phyloP scores from a whole-genome alignment of 2,888 invertebrate species.

The Hedya salicella region DNA sequence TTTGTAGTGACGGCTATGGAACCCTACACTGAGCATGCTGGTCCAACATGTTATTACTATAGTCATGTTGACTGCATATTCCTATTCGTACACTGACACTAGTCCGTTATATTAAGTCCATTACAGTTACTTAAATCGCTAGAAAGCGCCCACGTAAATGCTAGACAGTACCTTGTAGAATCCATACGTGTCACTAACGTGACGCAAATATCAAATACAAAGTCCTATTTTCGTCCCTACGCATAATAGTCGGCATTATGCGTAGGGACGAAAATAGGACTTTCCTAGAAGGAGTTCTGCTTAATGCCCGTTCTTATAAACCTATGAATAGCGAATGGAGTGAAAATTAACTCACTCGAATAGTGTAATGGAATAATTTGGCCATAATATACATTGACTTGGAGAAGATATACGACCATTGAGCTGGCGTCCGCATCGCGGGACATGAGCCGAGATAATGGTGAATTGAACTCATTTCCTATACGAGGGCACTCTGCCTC shows the following conservation, averaged over 20 bases:
- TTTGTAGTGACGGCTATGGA: too few relatives aligned
- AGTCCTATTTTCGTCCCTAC: neutral
- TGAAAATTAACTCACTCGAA: neutral
- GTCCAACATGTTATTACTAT: too few relatives aligned
- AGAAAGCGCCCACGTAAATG: neutral
- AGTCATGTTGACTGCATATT: too few relatives aligned
- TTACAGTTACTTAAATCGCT: too few relatives aligned
- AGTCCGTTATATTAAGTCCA: too few relatives aligned
- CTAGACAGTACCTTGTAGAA: neutral
- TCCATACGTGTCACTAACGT: neutral
- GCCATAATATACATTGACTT: neutral
- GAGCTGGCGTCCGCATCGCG: slow-evolving; percentile 59
- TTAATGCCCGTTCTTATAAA: neutral
- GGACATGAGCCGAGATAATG: slow-evolving; percentile 73
- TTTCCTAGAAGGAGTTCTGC: neutral
- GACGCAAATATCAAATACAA: neutral
- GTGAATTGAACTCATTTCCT: slow-evolving; percentile 79
- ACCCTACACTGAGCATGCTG: too few relatives aligned
- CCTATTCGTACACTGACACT: too few relatives aligned
- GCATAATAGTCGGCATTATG: neutral
- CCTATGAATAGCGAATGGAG: slow-evolving; percentile 1
- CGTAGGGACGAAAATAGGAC: too few relatives aligned
- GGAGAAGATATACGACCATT: slow-evolving; percentile 15
- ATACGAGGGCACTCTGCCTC: slow-evolving; percentile 57
- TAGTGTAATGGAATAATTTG: slow-evolving; percentile 4